Percentiles rank a stretch among this genome's conserved stretches.
These are phyloP conservation scores for Agelaius phoeniceus DNA, from an alignment of 2,113 vertebrate genomes.

Conservation along the genomic window DNA sequence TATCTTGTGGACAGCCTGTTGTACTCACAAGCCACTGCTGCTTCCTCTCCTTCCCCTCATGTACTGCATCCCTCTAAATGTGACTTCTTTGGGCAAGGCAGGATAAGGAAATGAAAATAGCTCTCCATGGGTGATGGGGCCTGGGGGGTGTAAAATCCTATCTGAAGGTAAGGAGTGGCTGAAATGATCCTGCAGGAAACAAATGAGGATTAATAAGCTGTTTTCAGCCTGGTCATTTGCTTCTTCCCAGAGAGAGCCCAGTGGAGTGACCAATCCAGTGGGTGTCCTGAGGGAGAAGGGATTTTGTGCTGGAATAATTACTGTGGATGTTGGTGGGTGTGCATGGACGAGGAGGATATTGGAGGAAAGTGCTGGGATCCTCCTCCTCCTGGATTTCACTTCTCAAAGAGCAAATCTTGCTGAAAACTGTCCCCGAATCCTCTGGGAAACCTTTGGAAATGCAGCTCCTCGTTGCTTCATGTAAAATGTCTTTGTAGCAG, in stretches of 20 bases:
- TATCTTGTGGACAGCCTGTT: accelerated
- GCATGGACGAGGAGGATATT: background rate
- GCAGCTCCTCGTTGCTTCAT: background rate
- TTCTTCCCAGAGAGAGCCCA: background rate
- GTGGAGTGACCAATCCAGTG: accelerated
- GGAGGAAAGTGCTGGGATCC: background rate
- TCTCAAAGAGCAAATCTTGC: background rate
- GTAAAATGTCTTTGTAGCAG: background rate
- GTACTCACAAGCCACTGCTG: accelerated
- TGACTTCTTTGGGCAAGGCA: background rate
- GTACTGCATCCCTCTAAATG: background rate
- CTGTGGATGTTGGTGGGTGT: background rate
- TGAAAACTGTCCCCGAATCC: background rate
- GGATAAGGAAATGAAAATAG: background rate
- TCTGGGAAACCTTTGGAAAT: background rate
- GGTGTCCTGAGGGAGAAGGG: background rate
- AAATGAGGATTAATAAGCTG: background rate
- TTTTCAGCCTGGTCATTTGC: background rate
- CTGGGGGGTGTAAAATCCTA: background rate
- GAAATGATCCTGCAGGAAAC: background rate
- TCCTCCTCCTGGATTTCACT: background rate
- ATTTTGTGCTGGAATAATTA: background rate
- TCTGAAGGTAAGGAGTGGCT: background rate
- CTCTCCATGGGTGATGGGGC: accelerated
- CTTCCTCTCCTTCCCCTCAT: background rate